Conservation (phyloP, 2,113 vertebrate species). For the Camelus dromedarius region DNA sequence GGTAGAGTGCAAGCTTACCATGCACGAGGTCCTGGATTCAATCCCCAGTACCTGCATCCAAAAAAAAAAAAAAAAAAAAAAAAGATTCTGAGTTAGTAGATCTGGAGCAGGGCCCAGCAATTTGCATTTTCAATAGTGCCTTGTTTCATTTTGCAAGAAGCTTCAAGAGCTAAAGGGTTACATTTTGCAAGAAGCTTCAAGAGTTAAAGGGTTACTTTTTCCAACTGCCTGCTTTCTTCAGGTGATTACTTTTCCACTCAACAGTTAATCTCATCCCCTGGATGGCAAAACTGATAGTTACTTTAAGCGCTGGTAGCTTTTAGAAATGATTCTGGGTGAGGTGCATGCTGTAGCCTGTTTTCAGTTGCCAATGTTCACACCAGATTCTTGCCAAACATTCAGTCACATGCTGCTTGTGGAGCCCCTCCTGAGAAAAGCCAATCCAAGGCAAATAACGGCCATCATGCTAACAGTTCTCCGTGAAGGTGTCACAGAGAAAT, state of each 20-base stretch:
- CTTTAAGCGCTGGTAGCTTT: neutral
- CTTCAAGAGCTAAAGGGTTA: too few species aligned
- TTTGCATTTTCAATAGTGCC: neutral
- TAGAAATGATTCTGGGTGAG: neutral
- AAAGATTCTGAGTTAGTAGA: neutral
- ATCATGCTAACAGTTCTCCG: neutral
- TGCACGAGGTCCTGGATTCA: too few species aligned
- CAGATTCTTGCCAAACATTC: constrained; percentile 39
- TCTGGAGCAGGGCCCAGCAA: neutral
- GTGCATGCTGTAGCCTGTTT: neutral
- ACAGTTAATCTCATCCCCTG: neutral
- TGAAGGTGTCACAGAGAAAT: neutral
- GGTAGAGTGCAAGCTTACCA: too few species aligned
- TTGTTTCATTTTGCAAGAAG: neutral
- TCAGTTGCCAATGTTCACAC: constrained; percentile 48
- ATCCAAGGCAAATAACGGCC: constrained; percentile 36
- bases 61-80: too few species aligned
- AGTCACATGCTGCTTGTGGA: neutral
- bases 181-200: neutral
- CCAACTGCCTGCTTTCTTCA: neutral
- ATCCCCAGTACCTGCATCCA: too few species aligned
- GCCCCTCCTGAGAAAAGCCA: constrained; percentile 35
- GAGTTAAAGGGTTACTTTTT: neutral
- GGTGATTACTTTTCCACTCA: neutral
- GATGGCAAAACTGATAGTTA: neutral